phyloP scores from a whole-genome alignment of 2,888 invertebrate genomes.

The Ectobius pallidus region DNA sequence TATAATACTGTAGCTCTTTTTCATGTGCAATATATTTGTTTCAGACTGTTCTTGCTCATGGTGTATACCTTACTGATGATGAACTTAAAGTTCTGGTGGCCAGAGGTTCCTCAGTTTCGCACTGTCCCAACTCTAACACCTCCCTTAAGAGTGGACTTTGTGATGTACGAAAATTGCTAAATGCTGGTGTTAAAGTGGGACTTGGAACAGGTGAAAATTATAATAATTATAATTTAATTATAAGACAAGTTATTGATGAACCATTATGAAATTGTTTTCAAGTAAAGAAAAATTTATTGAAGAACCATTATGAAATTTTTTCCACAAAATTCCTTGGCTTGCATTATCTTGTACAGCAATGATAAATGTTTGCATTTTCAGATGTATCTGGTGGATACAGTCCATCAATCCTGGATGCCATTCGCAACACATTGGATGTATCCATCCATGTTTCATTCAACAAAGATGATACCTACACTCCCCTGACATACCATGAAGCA shows the following conservation, averaged over 20 bases:
- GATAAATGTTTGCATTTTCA: too few species aligned
- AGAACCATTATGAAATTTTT: too few species aligned
- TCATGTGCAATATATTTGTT: conserved; percentile 40
- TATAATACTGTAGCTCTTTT: background rate
- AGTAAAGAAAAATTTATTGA: too few species aligned
- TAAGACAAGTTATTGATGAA: too few species aligned
- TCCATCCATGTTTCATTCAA: conserved; percentile 70
- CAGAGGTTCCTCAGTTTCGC: conserved; percentile 73
- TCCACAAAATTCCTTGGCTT: too few species aligned
- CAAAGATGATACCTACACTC: conserved; percentile 55
- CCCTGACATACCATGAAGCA: conserved; percentile 74
- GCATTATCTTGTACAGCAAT: too few species aligned
- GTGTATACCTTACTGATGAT: conserved; percentile 71
- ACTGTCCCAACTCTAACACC: conserved; percentile 88
- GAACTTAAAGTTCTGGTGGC: conserved; percentile 69
- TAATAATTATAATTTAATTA: too few species aligned
- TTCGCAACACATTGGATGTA: conserved; percentile 74
- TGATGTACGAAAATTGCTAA: too few species aligned
- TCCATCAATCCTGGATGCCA: conserved; percentile 75
- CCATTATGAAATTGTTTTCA: too few species aligned
- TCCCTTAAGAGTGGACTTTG: conserved; percentile 79
- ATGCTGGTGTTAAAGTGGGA: conserved; percentile 73
- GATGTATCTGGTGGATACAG: conserved; percentile 86
- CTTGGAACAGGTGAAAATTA: conserved; percentile 90
- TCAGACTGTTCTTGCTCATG: conserved; percentile 83